Percentiles rank a stretch among this genome's conserved stretches.
Evolutionary conservation across 2,113 vertebrate genomes (phyloP).

Genomic region (Eulemur macaco): DNA sequence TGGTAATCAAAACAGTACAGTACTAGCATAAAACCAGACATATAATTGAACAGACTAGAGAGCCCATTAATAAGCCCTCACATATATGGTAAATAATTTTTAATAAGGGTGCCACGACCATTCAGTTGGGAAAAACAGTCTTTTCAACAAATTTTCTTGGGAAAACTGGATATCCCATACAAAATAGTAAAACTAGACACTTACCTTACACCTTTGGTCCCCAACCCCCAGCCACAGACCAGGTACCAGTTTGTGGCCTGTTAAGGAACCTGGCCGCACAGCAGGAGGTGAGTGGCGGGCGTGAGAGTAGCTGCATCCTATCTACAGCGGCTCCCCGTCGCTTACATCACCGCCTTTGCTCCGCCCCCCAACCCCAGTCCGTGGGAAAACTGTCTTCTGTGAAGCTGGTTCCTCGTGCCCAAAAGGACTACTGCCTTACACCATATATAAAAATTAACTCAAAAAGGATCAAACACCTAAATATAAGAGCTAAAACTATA

Average conservation of each 20-base stretch:
- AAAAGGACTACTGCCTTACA: background rate
- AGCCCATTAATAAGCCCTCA: background rate
- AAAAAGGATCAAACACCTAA: background rate
- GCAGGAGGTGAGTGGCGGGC: too few species aligned
- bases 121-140: background rate
- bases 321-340: too few species aligned
- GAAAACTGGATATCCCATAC: background rate
- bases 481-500: background rate
- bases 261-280: too few species aligned
- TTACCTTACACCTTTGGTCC: background rate
- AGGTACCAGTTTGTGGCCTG: too few species aligned
- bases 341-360: too few species aligned
- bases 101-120: background rate
- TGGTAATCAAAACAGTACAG: too few species aligned
- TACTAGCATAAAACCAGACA: too few species aligned
- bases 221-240: too few species aligned
- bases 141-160: background rate
- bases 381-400: too few species aligned
- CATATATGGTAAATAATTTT: background rate
- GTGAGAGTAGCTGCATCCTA: too few species aligned
- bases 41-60: background rate
- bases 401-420: too few species aligned
- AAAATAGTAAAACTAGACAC: background rate
- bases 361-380: too few species aligned
- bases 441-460: background rate